Evolutionary conservation across 2,888 invertebrate genomes (phyloP).

Genomic region (Hedya salicella): DNA sequence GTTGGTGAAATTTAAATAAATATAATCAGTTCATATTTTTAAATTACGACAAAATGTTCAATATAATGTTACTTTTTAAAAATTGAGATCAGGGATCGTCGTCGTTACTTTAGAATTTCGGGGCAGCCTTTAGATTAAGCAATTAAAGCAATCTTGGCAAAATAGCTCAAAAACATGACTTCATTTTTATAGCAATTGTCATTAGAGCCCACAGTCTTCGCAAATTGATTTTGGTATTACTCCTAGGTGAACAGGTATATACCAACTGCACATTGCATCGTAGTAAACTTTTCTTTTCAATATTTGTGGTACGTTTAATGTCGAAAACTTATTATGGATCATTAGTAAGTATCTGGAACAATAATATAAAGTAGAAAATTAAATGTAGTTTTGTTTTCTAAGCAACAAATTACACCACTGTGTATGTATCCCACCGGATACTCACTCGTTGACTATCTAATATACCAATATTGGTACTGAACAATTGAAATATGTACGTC

Average conservation of each 20-base stretch:
- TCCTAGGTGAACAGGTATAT: conserved; percentile 7
- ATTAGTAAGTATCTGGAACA: conserved; percentile 3
- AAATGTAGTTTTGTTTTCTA: conserved; percentile 4
- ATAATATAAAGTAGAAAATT: background rate
- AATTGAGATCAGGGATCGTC: too few species aligned
- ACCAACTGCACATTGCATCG: conserved; percentile 7
- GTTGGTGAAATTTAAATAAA: too few species aligned
- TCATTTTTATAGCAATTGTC: background rate
- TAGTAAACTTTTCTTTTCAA: conserved; percentile 7
- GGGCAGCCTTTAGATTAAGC: too few species aligned
- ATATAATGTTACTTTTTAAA: too few species aligned
- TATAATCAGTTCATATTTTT: too few species aligned
- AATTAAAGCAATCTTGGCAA: background rate
- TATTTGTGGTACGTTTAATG: conserved; percentile 4
- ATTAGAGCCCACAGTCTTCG: conserved; percentile 4
- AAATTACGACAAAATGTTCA: too few species aligned
- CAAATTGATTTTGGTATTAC: conserved; percentile 4
- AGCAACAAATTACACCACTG: background rate
- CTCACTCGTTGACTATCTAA: conserved; percentile 5
- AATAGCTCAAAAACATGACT: background rate
- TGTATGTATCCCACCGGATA: background rate
- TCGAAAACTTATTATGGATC: conserved; percentile 5
- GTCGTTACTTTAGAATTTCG: too few species aligned
- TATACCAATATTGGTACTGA: conserved; percentile 4
- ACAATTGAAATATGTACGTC: conserved; percentile 5